Evolutionary conservation across 2,888 invertebrate genomes (phyloP), one percentile per base, ranked within the genome.

Genomic region (Pammene aurita): DNA sequence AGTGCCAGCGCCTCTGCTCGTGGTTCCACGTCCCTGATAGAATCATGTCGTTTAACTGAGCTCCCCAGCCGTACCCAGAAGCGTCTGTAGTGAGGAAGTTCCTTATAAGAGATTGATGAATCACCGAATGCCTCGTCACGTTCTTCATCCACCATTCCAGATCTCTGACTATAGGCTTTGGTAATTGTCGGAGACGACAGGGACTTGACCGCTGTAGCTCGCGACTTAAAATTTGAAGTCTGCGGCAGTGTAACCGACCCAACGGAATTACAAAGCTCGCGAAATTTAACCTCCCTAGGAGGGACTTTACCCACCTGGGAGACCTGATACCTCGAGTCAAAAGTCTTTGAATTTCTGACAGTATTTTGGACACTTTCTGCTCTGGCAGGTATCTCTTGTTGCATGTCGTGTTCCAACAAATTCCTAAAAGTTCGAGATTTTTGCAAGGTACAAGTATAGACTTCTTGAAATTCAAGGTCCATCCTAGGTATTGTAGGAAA

Each of bases 11-110:
- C 1, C 9, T 14, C 7, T 60, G 14, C 34, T 35, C 14, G n/a
- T n/a, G 2, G 34, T 0, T 34, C 60, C 60, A 60, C 9, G 6
- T 26, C 9, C 60, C 60, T 5, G 46, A 26, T 10, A 60, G 2
- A 14, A 7, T 7, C 1, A 34, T 26, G 7, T 44, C 44, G 64
- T 64, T n/a, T 44, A 54, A 16, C 14, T 71, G 46, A 18, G 67
- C 67, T 35, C 73, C 72, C 72, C 73, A 73, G 1, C 65, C 73
- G 11, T 10, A n/a, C 11, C 70, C 58, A 11, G 73, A 64, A 0
- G 71, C 73, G 54, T 71, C 72, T 11, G 73, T 72, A 6, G 66
- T 26, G 5, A 73, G 57, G 48, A 66, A 70, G 5, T 67, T 16
- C 0, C 69, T 52, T 9, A 69, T 60, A 10, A 41, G 35, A 14